Base-by-base conservation (phyloP, 2,797 vertebrate genomes). In the Ambastaia sidthimunki region DNA sequence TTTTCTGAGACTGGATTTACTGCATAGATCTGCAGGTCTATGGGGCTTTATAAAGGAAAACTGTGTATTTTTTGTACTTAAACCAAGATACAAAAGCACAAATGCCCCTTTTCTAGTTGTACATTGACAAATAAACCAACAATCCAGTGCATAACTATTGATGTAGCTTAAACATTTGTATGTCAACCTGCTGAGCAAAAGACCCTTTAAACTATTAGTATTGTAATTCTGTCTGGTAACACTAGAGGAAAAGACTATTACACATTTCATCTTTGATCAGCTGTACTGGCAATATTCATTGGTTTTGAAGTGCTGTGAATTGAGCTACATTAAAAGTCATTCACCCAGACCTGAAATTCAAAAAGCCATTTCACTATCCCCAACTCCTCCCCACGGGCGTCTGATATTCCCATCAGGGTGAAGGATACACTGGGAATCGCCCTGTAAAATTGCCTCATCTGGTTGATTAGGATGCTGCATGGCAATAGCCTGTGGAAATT, bases 381-480 rank as follows among this genome's bases (percentile, higher is more conserved):
- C 12, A 3, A 9, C 34, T 12, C 16, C 16, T 63, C 60, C 3
- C 16, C 7, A 44, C 54, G 44, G 57, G 7, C 60, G 21, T 48
- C 1, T 10, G 23, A 70, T 11, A 10, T 72, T 55, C n/a, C 54
- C 37, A 7, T 48, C 16, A 16, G 15, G 18, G 31, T 16, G 63
- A 92, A 95, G 96, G 98, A 99, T 99, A 99, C 98, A 99, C 87
- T 99, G 98, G 60, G 96, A 95, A 6, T 99, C 98, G 10, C 96
- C 97, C 89, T 98, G 98, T 86, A 99, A 84, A 88, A 99, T 96
- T 83, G 95, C 93, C 78, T 99, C 97, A 0, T 99, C 98, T 0
- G 98, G 98, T 88, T 98, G 97, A 92, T 99, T 99, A 67, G 97
- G 97, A 88, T 99, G 97, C 92, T 99, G 97, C 98, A 99, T 99